Percentiles rank a stretch among this genome's conserved stretches.
phyloP scores from a whole-genome alignment of 2,797 vertebrate genomes.

The Anniella stebbinsi region DNA sequence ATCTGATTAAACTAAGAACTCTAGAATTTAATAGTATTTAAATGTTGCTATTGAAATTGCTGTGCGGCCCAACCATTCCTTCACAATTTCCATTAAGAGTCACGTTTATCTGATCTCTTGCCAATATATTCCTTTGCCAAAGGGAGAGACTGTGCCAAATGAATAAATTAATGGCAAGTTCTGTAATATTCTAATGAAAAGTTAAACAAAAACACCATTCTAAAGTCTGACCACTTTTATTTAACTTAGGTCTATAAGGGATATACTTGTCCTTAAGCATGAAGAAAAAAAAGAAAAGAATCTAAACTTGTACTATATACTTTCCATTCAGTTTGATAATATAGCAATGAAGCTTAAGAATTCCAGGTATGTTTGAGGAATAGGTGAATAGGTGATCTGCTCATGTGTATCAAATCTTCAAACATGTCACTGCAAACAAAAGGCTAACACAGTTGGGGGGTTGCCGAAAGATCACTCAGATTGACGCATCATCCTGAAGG shows the following conservation, averaged over 20 bases:
- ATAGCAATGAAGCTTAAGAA: background rate
- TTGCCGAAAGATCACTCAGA: too few relatives aligned
- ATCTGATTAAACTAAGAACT: constrained; percentile 9
- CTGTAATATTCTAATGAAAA: constrained; percentile 43
- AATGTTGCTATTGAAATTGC: constrained; percentile 17
- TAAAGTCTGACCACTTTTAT: constrained; percentile 48
- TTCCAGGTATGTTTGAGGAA: background rate
- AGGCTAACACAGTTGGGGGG: too few relatives aligned
- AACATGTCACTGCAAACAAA: background rate
- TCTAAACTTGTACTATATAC: background rate
- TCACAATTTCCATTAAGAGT: constrained; percentile 13
- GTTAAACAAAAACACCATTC: constrained; percentile 45
- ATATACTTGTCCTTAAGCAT: constrained; percentile 38
- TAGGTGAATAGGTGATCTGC: background rate
- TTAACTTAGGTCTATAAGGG: constrained; percentile 35
- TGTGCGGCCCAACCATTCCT: background rate
- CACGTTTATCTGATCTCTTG: constrained; percentile 30
- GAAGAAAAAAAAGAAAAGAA: constrained; percentile 41
- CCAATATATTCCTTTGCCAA: constrained; percentile 8
- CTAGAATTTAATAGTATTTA: background rate
- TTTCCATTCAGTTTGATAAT: background rate
- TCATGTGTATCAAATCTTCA: background rate
- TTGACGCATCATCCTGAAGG: too few relatives aligned
- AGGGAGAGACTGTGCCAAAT: constrained; percentile 40
- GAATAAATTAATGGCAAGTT: constrained; percentile 32